Evolutionary conservation across 2,113 vertebrate genomes (phyloP), one percentile per base, ranked within the genome.

Genomic region (Hypanus sabinus): DNA sequence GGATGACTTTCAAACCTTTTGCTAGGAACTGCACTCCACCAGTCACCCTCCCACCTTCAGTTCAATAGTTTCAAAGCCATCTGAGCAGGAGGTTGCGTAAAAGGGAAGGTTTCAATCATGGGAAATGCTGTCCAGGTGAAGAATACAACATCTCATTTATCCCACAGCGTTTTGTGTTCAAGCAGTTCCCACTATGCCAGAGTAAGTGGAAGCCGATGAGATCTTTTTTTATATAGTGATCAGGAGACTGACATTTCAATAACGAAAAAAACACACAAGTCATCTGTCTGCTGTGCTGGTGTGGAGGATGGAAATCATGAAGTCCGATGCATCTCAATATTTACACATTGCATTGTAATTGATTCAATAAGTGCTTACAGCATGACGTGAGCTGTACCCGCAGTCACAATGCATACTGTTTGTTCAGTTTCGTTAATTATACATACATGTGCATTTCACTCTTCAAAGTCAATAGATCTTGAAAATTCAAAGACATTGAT

Each of bases 161-260:
- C 38, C 38, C 38, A 83, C 33, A 80, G 77, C 77, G 4, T 83
- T 83, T 85, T 85, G 55, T 85, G 81, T 85, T 85, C 81, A 85
- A 30, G 9, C 55, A 57, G 22, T 60, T 57, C 55, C 81, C 27
- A 27, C 10, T 85, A 22, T 27, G 24, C 22, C 55, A 57, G 22
- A 85, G 57, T 85, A 85, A 12, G 27, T 85, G 22, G 27, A 24
- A 57, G 24, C 27, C 55, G 81, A 85, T 10, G 81, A 85, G 46
- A 57, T 85, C 68, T 70, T 85, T 46, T 85, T 57, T 85, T 46
- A 46, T 46, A 57, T 27, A 11, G 24, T 9, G 7, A 57, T 57
- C 81, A 7, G 8, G 81, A 85, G 81, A 11, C 46, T 57, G 81
- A 57, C 22, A 85, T 60, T 85, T 85, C 55, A 85, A 57, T 85